A percentile compares a stretch with the other conserved stretches of the same genome.
Conservation (phyloP, 2,113 vertebrate genomes). For the Tetraodon nigroviridis region DNA sequence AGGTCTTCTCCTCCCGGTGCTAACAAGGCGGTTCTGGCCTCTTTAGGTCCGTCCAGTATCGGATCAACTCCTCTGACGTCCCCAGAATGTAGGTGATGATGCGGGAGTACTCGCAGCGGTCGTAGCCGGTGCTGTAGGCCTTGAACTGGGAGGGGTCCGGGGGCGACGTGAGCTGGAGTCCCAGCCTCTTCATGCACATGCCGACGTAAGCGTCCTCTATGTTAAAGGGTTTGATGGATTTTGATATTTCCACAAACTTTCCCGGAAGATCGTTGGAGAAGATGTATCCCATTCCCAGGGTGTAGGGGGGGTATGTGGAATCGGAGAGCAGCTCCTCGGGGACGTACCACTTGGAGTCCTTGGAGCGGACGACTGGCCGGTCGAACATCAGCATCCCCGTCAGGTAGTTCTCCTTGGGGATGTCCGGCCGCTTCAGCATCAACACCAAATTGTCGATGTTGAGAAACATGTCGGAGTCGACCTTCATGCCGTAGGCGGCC, state of each 20-base stretch:
- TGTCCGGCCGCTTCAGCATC: conserved; percentile 80
- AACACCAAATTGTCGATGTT: conserved; percentile 88
- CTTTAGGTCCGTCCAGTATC: conserved; percentile 64
- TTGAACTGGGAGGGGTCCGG: conserved; percentile 48
- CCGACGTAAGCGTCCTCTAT: conserved; percentile 85
- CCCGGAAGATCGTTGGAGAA: conserved; percentile 89
- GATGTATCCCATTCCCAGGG: conserved; percentile 90
- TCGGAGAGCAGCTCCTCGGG: conserved; percentile 83
- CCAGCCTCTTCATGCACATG: conserved; percentile 68
- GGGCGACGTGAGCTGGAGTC: not conserved
- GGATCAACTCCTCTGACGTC: conserved; percentile 46
- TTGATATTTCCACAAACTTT: conserved; percentile 81
- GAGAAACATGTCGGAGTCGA: conserved; percentile 94
- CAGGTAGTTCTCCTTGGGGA: conserved; percentile 82
- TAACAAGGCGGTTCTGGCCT: conserved; percentile 43
- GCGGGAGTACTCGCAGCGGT: conserved; percentile 54
- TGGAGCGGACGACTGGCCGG: conserved; percentile 79
- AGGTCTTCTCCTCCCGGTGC: not conserved
- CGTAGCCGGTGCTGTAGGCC: conserved; percentile 32
- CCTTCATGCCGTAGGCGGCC: conserved; percentile 87
- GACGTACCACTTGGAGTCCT: conserved; percentile 91
- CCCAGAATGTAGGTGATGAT: conserved; percentile 66
- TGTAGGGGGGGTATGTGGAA: conserved; percentile 82
- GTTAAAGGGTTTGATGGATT: conserved; percentile 82
- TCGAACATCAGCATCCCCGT: conserved; percentile 88